Base-by-base conservation (phyloP, 92 coral and sea anemone species). In the Galaxea fascicularis region DNA sequence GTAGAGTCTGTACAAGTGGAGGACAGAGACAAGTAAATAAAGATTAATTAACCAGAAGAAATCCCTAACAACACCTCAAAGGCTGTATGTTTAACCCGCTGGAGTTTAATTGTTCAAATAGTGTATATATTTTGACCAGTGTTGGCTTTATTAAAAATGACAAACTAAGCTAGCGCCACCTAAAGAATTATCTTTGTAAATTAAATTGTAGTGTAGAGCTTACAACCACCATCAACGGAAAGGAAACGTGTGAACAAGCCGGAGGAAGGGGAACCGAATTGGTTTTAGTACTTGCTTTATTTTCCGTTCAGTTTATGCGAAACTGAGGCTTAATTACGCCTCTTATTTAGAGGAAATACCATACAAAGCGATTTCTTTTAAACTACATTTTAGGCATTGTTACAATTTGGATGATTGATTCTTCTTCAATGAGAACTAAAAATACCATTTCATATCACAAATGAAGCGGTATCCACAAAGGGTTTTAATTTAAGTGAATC, bases 51-150 rank as follows among this genome's bases (percentile, higher is more conserved):
- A 87, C 71, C 76, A 67, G 84, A 82, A 88, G 94, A 82, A 91
- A 85, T 65, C 82, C 73, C 70, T 80, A 91, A 93, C 96, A 93
- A 93, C 91, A 74, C 89, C 89, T 91, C 92, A 91, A 90, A 93
- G 90, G 58, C 83, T 80, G 89, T 85, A 91, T 74, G 86, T 90
- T 93, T 85, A 90, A 88, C 94, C 85, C 94, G 90, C 78, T 90
- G 90, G 82, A 80, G 89, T 80, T 77, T 65, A 72, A 88, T 90
- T 93, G 94, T 87, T 90, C 73, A 75, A 89, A 86, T 56, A 86
- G 58, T 73, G 93, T 84, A 74, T 86, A 84, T 84, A 51, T 73
- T 80, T 85, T 14, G 54, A 24, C 64, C 74, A 41, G 62, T 80
- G 93, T 86, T 89, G 87, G 83, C 28, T 85, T 86, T 74, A 89